Percentiles rank a stretch among this genome's conserved stretches.
Conservation (phyloP, 2,888 invertebrate species). For the Andrena bicolor region DNA sequence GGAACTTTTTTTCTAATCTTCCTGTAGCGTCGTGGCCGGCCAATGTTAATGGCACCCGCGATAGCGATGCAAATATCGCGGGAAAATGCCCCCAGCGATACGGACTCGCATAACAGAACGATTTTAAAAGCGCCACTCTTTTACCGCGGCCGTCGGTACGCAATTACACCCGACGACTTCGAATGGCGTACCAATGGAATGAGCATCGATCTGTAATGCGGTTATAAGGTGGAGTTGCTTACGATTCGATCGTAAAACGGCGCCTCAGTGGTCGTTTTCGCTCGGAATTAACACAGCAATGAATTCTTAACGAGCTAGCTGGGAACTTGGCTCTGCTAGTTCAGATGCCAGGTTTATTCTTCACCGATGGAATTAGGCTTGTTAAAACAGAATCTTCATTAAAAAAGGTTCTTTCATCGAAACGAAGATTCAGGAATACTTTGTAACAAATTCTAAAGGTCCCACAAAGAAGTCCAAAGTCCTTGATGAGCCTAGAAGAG, state of each 20-base stretch:
- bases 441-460: too few species aligned
- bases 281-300: not conserved
- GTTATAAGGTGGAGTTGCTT: not conserved
- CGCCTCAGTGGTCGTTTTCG: slow-evolving; percentile 1
- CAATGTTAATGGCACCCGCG: slow-evolving; percentile 27
- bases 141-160: not conserved
- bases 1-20: slow-evolving; percentile 18
- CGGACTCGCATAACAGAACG: slow-evolving; percentile 15
- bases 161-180: slow-evolving; percentile 20
- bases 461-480: too few species aligned
- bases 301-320: slow-evolving; percentile 2
- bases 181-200: not conserved
- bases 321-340: not conserved
- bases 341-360: too few species aligned
- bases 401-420: too few species aligned
- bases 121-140: slow-evolving; percentile 31
- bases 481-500: too few species aligned
- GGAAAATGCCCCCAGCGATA: slow-evolving; percentile 34
- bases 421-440: too few species aligned
- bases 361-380: too few species aligned
- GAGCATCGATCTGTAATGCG: slow-evolving; percentile 3
- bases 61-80: slow-evolving; percentile 40
- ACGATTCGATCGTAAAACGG: slow-evolving; percentile 1
- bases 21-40: not conserved
- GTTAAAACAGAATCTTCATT: too few species aligned